Percentiles rank a stretch among this genome's conserved stretches.
Conservation (phyloP, 2,797 vertebrate species). For the Craterocephalus amniculus region DNA sequence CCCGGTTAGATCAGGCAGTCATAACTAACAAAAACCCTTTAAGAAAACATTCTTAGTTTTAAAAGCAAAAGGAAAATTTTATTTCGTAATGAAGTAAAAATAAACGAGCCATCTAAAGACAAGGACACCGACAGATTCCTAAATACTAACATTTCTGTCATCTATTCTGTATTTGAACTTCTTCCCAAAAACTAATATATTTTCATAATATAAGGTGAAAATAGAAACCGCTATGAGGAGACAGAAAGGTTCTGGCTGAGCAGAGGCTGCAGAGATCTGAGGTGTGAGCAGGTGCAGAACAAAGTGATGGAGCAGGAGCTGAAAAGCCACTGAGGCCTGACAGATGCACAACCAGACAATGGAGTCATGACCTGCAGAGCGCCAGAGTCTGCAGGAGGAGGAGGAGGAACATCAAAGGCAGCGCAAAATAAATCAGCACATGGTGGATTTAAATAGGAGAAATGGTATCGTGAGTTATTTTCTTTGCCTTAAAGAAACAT, state of each 20-base stretch:
- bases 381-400: conserved; percentile 11
- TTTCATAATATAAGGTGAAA: not conserved
- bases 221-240: conserved; percentile 6
- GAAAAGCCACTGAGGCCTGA: conserved; percentile 56
- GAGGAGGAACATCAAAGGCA: conserved; percentile 39
- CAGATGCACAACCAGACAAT: conserved; percentile 43
- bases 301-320: conserved; percentile 62
- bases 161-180: no score
- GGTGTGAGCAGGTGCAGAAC: conserved; percentile 69
- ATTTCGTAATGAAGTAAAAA: no score
- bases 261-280: conserved; percentile 56
- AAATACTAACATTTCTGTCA: not conserved
- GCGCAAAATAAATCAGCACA: conserved; percentile 3
- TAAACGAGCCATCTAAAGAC: not conserved
- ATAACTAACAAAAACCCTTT: no score
- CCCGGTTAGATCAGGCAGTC: no score
- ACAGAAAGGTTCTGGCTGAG: conserved; percentile 14
- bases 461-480: not conserved
- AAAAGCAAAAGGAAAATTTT: no score
- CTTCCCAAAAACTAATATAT: no score
- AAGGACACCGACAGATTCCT: not conserved
- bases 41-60: no score
- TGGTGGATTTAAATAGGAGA: not conserved
- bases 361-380: conserved; percentile 36
- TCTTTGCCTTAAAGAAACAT: no score